These are phyloP conservation scores for Elymnias hypermnestra DNA, from an alignment of 1,140 invertebrate species.

Conservation along the genomic window DNA sequence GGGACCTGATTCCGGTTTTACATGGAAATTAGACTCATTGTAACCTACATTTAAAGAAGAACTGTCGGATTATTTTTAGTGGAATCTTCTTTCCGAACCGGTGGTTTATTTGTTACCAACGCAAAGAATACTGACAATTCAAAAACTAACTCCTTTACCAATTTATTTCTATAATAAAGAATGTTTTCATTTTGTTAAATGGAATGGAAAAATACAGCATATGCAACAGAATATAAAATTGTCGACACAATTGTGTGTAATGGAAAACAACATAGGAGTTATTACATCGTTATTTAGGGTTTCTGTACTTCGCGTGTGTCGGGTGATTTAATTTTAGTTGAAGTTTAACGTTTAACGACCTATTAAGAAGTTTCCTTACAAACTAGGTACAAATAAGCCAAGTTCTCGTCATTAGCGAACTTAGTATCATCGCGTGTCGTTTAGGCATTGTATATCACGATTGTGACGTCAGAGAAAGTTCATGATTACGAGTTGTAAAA, in stretches of 20 bases:
- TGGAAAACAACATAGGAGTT: neutral
- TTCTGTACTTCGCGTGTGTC: conserved; percentile 6
- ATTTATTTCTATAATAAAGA: too few species aligned
- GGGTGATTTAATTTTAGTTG: conserved; percentile 9
- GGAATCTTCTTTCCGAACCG: too few species aligned
- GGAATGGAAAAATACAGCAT: too few species aligned
- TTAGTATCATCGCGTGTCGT: conserved; percentile 9
- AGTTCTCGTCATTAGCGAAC: conserved; percentile 11
- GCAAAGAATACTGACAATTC: too few species aligned
- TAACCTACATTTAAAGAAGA: too few species aligned
- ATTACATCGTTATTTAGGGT: neutral
- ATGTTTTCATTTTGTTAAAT: too few species aligned
- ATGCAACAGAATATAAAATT: too few species aligned
- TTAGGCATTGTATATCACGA: conserved; percentile 6
- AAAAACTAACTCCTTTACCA: too few species aligned
- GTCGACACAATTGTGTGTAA: neutral
- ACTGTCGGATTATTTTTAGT: too few species aligned
- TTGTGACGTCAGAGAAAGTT: conserved; percentile 7
- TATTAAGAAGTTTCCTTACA: conserved; percentile 11
- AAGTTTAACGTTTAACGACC: conserved; percentile 13
- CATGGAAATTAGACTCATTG: too few species aligned
- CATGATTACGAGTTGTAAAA: neutral
- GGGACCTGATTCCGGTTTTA: too few species aligned
- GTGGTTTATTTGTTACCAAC: too few species aligned
- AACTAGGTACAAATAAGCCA: conserved; percentile 9